phyloP scores from a whole-genome alignment of 2,888 invertebrate species.

The Trissolcus japonicus region DNA sequence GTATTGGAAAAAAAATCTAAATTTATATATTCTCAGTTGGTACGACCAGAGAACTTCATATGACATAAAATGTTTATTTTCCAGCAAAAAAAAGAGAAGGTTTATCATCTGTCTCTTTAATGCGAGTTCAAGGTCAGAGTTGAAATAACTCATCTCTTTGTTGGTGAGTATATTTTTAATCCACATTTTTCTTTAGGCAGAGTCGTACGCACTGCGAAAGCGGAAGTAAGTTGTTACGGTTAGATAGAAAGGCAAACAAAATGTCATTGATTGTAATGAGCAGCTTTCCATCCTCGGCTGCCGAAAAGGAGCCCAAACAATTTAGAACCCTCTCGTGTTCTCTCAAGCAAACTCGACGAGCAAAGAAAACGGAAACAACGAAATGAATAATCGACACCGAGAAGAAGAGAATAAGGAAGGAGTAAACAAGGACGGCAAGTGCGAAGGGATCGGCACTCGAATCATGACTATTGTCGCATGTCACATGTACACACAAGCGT shows the following conservation, averaged over 20 bases:
- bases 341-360: slow-evolving; percentile 44
- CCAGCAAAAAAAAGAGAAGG: slow-evolving; percentile 6
- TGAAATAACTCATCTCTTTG: slow-evolving; percentile 30
- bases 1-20: too few relatives aligned
- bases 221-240: slow-evolving; percentile 68
- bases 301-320: slow-evolving; percentile 46
- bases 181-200: slow-evolving; percentile 36
- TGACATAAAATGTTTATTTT: not conserved
- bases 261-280: slow-evolving; percentile 57
- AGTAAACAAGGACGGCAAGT: slow-evolving; percentile 21
- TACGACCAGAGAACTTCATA: too few relatives aligned
- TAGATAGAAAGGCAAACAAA: slow-evolving; percentile 71
- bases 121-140: slow-evolving; percentile 21
- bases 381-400: slow-evolving; percentile 37
- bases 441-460: slow-evolving; percentile 41
- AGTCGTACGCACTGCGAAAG: slow-evolving; percentile 32
- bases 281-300: slow-evolving; percentile 52
- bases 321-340: slow-evolving; percentile 51
- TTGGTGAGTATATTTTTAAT: slow-evolving; percentile 34
- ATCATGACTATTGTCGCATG: slow-evolving; percentile 53
- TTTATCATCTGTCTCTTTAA: slow-evolving; percentile 22
- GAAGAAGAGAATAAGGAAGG: slow-evolving; percentile 15
- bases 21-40: too few relatives aligned
- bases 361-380: slow-evolving; percentile 44
- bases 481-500: slow-evolving; percentile 39